Base-by-base conservation (phyloP, 2,113 vertebrate genomes). In the Stigmatopora argus region DNA sequence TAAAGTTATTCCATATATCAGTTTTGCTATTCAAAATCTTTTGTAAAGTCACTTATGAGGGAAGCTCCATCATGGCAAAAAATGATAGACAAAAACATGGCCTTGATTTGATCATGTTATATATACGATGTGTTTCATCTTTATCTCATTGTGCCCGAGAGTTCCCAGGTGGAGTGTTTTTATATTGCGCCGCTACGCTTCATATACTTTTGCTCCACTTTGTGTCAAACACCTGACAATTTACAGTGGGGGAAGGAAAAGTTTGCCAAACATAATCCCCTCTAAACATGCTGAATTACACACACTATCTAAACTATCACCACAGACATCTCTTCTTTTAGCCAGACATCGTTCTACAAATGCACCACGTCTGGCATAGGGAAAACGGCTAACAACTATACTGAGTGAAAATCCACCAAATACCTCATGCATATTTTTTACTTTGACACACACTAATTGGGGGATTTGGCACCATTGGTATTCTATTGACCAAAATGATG, bases 121-220 rank as follows among this genome's bases (percentile, higher is more conserved):
- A 66, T 75, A 49, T 59, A 66, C 66, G 71, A 56, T 76, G 65
- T 70, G 70, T 77, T 74, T 78, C 82, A 74, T 84, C 71, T 75
- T 82, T 79, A 86, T 83, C 82, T 82, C 78, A 76, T 73, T 81
- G 84, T 79, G 69, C 71, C 73, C 73, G 75, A 64, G 64, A 78
- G 74, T 80, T 74, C 74, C 77, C 74, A 80, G 76, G 71, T 86
- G 71, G 79, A 86, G 72, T 71, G 77, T 71, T 82, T 87, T 81
- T 71, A 69, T 79, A 79, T 83, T 17, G 53, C 14, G 53, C 51
- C 72, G 48, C 68, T 13, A 57, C 38, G n/a, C 59, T 71, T 60
- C 79, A 75, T 70, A 31, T 56, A 23, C 53, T 56, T 82, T 78
- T 76, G 65, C 78, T 72, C 48, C 61, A 41, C 74, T 85, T 74